phyloP scores from a whole-genome alignment of 2,888 invertebrate species.

The Coenonympha arcania region DNA sequence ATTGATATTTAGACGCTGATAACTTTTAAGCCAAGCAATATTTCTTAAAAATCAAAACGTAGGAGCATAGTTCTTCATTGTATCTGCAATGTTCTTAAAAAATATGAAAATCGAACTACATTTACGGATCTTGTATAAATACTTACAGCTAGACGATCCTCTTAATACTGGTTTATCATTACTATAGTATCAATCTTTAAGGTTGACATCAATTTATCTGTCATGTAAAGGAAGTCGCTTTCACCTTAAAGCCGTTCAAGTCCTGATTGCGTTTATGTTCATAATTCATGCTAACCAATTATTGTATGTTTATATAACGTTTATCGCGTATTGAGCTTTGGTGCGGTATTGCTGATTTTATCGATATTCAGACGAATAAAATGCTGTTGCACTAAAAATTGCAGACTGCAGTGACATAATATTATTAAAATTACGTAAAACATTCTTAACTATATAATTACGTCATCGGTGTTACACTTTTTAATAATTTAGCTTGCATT shows the following conservation, averaged over 20 bases:
- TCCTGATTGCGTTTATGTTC: conserved; percentile 11
- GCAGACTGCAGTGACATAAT: neutral
- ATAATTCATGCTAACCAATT: conserved; percentile 3
- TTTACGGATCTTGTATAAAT: too few relatives aligned
- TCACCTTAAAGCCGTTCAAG: conserved; percentile 25
- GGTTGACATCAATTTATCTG: conserved; percentile 30
- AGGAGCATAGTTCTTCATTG: too few relatives aligned
- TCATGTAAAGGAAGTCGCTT: conserved; percentile 33
- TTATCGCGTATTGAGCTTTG: neutral
- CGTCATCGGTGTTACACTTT: neutral
- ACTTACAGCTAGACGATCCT: too few relatives aligned
- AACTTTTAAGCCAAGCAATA: too few relatives aligned
- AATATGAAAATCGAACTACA: too few relatives aligned
- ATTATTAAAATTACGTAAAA: neutral
- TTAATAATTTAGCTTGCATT: neutral
- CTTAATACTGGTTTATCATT: neutral
- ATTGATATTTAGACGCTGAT: too few relatives aligned
- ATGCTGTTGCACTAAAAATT: neutral
- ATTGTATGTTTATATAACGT: neutral
- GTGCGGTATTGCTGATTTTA: neutral
- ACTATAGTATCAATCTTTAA: neutral
- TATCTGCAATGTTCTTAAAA: too few relatives aligned
- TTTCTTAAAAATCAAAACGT: too few relatives aligned
- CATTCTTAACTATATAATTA: neutral
- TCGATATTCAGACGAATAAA: neutral